These are phyloP conservation scores for Lepidocyrtoides sp. DNA, from an alignment of 2,888 invertebrate species.

Conservation along the genomic window DNA sequence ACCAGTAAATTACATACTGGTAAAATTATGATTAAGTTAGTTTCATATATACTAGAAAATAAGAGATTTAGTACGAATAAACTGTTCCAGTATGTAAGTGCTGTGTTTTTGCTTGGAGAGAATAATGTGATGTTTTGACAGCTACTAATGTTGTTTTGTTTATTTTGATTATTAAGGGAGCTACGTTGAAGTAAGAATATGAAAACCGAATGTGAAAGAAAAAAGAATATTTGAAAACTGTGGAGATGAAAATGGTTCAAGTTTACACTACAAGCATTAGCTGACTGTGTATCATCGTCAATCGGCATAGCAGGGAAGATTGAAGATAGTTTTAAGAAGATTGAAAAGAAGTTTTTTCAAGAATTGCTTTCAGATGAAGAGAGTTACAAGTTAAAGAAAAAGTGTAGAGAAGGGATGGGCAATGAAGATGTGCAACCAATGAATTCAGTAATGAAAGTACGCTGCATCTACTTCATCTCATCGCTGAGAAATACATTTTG, in stretches of 20 bases:
- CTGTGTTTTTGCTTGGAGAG: conserved; percentile 1
- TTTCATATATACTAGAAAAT: conserved; percentile 13
- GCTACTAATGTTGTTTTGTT: conserved; percentile 80
- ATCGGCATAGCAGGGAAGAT: conserved; percentile 72
- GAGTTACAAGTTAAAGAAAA: conserved; percentile 42
- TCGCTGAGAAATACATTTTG: conserved; percentile 42
- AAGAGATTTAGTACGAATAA: conserved; percentile 57
- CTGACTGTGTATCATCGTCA: conserved; percentile 54
- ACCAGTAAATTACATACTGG: conserved; percentile 26
- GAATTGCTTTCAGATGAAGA: conserved; percentile 41
- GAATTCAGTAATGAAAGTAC: conserved; percentile 51
- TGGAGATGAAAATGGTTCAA: conserved; percentile 65
- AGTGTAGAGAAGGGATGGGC: conserved; percentile 40
- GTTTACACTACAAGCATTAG: conserved; percentile 66
- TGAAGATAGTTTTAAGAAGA: conserved; percentile 67
- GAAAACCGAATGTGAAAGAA: conserved; percentile 73
- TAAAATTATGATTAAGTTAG: conserved; percentile 8
- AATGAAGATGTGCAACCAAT: conserved; percentile 51
- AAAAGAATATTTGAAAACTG: conserved; percentile 74
- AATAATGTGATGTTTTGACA: conserved; percentile 19
- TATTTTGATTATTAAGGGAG: conserved; percentile 82
- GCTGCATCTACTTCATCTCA: conserved; percentile 57
- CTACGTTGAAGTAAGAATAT: conserved; percentile 82
- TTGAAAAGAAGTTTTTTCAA: conserved; percentile 61
- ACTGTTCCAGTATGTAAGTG: conserved; percentile 43